phyloP scores from a whole-genome alignment of 2,888 invertebrate species.

The Eulithis prunata region DNA sequence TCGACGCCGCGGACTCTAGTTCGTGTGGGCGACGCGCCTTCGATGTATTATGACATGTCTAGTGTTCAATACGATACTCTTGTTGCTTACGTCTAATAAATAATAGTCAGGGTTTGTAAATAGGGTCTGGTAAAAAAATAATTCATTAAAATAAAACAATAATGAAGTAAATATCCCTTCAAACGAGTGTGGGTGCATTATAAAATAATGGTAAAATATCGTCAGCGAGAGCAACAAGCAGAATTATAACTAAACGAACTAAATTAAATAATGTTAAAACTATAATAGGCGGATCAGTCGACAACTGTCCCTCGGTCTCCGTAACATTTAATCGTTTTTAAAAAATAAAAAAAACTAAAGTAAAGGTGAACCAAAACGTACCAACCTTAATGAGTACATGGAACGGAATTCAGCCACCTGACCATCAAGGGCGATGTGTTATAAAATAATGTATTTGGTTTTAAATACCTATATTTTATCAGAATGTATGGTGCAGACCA shows the following conservation, averaged over 20 bases:
- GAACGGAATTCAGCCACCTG: conserved; percentile 12
- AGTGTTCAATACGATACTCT: no score
- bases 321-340: conserved; percentile 41
- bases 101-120: no score
- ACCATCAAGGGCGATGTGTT: conserved; percentile 4
- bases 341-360: conserved; percentile 35
- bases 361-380: conserved; percentile 17
- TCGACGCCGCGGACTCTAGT: no score
- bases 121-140: background rate
- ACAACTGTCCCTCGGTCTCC: conserved; percentile 69
- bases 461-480: background rate
- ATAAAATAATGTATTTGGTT: conserved; percentile 4
- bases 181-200: background rate
- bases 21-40: no score
- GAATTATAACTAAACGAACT: conserved; percentile 43
- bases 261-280: conserved; percentile 52
- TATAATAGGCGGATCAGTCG: conserved; percentile 77
- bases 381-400: background rate
- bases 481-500: background rate
- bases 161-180: conserved; percentile 5
- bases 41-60: no score
- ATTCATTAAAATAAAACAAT: background rate
- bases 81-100: no score
- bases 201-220: background rate
- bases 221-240: conserved; percentile 36